Conservation (phyloP, 2,888 invertebrate species). For the Antheraea assamensis region DNA sequence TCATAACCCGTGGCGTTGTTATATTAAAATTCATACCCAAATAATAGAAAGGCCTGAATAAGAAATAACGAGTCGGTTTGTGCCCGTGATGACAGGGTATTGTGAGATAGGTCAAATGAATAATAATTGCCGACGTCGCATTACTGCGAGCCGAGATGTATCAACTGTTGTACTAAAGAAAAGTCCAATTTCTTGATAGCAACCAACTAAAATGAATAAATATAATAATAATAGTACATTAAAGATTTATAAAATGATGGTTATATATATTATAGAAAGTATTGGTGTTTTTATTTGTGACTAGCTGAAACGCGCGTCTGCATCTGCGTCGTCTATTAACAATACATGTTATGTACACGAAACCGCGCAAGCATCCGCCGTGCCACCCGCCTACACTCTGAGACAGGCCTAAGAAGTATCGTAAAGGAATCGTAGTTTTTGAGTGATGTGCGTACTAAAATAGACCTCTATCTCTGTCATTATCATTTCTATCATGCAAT, state of each 20-base stretch:
- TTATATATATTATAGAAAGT: not conserved
- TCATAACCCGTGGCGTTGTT: constrained; percentile 43
- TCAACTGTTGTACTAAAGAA: not conserved
- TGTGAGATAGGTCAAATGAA: constrained; percentile 62
- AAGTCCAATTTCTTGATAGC: not conserved
- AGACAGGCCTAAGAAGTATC: too few relatives aligned
- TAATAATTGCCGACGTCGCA: constrained; percentile 60
- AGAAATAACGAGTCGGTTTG: constrained; percentile 62
- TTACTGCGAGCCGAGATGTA: constrained; percentile 10
- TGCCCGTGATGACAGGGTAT: constrained; percentile 64
- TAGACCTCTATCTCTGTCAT: too few relatives aligned
- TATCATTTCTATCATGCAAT: too few relatives aligned
- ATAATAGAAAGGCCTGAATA: constrained; percentile 61
- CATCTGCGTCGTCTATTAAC: too few relatives aligned
- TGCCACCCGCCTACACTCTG: too few relatives aligned
- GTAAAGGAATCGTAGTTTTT: too few relatives aligned
- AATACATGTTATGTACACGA: too few relatives aligned
- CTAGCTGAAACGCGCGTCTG: too few relatives aligned
- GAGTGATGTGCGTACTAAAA: too few relatives aligned
- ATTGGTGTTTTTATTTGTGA: not conserved
- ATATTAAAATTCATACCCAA: constrained; percentile 58
- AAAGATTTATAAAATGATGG: too few relatives aligned
- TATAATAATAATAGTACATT: not conserved
- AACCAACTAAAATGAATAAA: not conserved
- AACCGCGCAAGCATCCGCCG: too few relatives aligned